A percentile compares a stretch with the other conserved stretches of the same genome.
These are phyloP conservation scores for Molothrus aeneus DNA, from an alignment of 2,797 vertebrate species.

Conservation along the genomic window DNA sequence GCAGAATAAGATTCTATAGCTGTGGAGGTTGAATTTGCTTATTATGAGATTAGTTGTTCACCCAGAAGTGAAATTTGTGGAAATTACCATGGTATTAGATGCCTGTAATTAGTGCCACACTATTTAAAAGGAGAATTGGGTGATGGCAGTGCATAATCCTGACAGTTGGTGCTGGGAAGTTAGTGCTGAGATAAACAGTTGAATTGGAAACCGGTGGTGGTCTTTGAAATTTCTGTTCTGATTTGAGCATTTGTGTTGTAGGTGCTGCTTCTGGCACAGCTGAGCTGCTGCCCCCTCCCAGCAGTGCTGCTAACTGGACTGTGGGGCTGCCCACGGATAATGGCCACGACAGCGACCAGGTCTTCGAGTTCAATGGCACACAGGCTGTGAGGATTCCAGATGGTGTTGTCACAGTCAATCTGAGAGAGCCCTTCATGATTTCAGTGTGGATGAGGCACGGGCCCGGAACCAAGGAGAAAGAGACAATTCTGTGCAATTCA, in stretches of 20 bases:
- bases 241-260: conserved; percentile 34
- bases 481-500: conserved; percentile 95
- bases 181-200: not conserved
- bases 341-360: conserved; percentile 95
- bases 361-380: conserved; percentile 98
- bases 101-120: not conserved
- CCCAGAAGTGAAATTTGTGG: not conserved
- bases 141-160: not conserved
- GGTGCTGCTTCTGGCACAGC: conserved; percentile 87
- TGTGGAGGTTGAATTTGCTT: not conserved
- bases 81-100: not conserved
- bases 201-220: not conserved
- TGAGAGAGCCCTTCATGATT: conserved; percentile 91
- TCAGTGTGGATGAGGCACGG: conserved; percentile 98
- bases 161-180: not conserved
- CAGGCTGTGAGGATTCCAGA: conserved; percentile 93
- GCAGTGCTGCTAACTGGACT: conserved; percentile 90
- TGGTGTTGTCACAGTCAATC: conserved; percentile 83
- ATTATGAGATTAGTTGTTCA: not conserved
- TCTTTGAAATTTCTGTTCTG: not conserved
- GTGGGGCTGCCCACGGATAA: conserved; percentile 92
- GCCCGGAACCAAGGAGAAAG: conserved; percentile 90
- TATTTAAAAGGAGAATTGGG: not conserved
- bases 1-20: not conserved
- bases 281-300: conserved; percentile 93